Evolutionary conservation across 2,888 invertebrate genomes (phyloP), one percentile per base, ranked within the genome.

Genomic region (Pseudanteris insignis): DNA sequence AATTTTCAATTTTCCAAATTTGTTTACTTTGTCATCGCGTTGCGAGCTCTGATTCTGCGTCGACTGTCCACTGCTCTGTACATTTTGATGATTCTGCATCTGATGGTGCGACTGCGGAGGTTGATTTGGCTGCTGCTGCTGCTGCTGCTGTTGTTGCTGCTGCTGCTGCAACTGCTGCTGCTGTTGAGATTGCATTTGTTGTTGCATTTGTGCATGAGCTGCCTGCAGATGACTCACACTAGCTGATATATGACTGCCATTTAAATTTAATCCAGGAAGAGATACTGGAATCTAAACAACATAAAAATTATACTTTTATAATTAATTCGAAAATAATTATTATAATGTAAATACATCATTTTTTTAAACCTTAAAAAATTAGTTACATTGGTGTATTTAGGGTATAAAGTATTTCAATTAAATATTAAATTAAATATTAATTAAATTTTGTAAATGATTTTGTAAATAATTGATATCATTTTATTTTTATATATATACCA

Each of bases 21-120:
- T 75, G 55, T 74, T 72, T 51, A 84, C 69, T 83, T 86, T 72
- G 81, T 85, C 14, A 37, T 79, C 75, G 18, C 76, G 70, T 44
- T 75, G 76, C 30, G 71, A 55, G 47, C 59, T 74, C 61, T 72
- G 78, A 66, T 71, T 75, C 28, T 73, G 76, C 14, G 67, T 65
- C 26, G 67, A 68, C 65, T 72, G 78, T 70, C 83, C 81, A 65
- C 80, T 76, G 68, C 81, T 82, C 71, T 83, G 84, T 24, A 76
- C 71, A 66, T 74, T 77, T 48, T 78, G 78, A 62, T 82, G 81
- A 43, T 63, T 68, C 32, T 68, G 69, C 54, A 69, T 66, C 37
- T 63, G 67, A 34, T 68, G 69, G 32, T 67, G 69, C 25, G 67
- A 10, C 28, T 63, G 67, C 13, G 14, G 34, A 2, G 41, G 9